phyloP scores from a whole-genome alignment of 2,888 invertebrate genomes.

The Campaea margaritaria region DNA sequence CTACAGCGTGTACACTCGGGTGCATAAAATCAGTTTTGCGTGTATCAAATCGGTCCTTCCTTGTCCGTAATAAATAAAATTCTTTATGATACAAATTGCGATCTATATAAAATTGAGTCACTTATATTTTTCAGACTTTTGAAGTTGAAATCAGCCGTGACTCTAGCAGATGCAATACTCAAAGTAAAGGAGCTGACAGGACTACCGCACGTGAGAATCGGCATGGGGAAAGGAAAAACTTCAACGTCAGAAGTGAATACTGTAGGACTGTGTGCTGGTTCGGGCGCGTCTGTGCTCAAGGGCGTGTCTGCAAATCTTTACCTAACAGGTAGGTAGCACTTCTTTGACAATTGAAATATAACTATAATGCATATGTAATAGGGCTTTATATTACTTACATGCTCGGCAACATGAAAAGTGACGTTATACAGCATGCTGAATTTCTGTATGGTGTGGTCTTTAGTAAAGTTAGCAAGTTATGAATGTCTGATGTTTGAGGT shows the following conservation, averaged over 20 bases:
- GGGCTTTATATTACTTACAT: too few species aligned
- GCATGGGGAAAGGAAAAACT: constrained; percentile 81
- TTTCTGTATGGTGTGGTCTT: too few species aligned
- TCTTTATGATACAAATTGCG: too few species aligned
- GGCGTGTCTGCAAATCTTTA: constrained; percentile 91
- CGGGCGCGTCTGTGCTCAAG: constrained; percentile 92
- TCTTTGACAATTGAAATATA: neutral
- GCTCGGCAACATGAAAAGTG: too few species aligned
- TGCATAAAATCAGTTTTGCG: too few species aligned
- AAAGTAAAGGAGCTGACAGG: constrained; percentile 89
- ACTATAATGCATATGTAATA: neutral
- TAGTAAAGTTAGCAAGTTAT: too few species aligned
- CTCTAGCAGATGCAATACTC: constrained; percentile 86
- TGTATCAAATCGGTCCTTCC: too few species aligned
- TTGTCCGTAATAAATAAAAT: too few species aligned
- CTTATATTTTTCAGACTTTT: constrained; percentile 54
- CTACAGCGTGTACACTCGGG: too few species aligned
- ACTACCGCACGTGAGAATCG: constrained; percentile 89
- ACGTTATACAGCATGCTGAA: too few species aligned
- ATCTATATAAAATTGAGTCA: neutral
- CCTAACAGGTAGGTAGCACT: constrained; percentile 86
- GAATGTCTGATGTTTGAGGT: too few species aligned
- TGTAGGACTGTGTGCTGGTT: constrained; percentile 95
- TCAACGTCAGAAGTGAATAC: constrained; percentile 80
- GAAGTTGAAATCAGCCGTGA: constrained; percentile 52